Percentiles rank a stretch among this genome's conserved stretches.
Conservation (phyloP, 2,113 vertebrate species). For the Osmerus mordax region DNA sequence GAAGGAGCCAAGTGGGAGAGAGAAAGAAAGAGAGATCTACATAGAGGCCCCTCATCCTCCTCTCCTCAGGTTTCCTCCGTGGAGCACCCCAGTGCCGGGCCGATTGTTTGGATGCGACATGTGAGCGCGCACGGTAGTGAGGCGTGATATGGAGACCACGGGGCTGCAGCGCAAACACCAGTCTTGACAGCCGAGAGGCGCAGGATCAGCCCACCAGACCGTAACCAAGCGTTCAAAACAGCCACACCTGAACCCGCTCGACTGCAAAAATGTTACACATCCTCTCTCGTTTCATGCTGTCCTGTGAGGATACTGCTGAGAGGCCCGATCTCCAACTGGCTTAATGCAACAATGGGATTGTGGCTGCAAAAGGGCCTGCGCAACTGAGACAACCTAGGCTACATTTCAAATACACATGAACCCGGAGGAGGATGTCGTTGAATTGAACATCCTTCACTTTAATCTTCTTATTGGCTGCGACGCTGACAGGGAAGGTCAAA, state of each 20-base stretch:
- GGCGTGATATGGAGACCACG: conserved; percentile 10
- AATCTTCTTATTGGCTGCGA: no score
- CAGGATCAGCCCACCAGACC: conserved; percentile 5
- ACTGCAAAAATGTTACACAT: neutral
- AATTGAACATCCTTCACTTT: no score
- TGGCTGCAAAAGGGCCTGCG: no score
- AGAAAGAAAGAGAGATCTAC: no score
- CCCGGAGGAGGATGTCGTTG: no score
- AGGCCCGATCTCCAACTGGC: neutral
- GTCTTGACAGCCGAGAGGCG: conserved; percentile 4
- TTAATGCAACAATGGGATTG: neutral
- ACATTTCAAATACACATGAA: no score
- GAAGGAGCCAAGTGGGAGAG: neutral
- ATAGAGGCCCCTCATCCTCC: neutral
- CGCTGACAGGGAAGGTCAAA: no score
- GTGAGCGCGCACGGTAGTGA: conserved; percentile 3
- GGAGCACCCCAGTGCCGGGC: no score
- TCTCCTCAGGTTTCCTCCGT: conserved; percentile 11
- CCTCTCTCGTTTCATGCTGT: neutral
- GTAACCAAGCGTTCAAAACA: neutral
- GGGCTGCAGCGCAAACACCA: conserved; percentile 23
- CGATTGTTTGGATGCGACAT: conserved; percentile 17
- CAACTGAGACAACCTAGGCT: no score
- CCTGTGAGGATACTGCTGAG: neutral
- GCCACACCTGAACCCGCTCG: neutral